These are phyloP conservation scores for Sycophaga agraensis DNA, from an alignment of 1,140 invertebrate genomes.

Conservation along the genomic window DNA sequence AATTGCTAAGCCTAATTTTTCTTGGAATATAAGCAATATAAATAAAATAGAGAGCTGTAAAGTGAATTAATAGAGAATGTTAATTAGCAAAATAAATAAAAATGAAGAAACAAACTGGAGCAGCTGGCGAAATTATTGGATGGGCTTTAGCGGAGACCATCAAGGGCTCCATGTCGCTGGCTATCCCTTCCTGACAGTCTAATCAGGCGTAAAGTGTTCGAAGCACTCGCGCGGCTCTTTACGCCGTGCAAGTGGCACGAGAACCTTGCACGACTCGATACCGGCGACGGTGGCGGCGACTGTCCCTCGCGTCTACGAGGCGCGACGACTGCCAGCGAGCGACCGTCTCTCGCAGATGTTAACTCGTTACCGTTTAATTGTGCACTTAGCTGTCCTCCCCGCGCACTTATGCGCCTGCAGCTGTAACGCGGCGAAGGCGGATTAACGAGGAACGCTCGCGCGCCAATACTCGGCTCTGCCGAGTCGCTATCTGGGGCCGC, in stretches of 20 bases:
- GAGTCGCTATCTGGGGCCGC: no score
- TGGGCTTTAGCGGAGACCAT: no score
- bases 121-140: no score
- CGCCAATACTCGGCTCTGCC: slow-evolving; percentile 1
- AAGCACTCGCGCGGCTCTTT: not conserved
- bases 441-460: slow-evolving; percentile 26
- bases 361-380: slow-evolving; percentile 40
- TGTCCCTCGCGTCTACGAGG: no score
- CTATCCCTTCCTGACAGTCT: not conserved
- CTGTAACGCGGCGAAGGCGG: slow-evolving; percentile 19
- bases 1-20: no score
- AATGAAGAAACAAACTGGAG: no score
- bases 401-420: not conserved
- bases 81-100: no score
- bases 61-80: no score
- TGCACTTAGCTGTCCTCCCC: slow-evolving; percentile 30
- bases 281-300: not conserved
- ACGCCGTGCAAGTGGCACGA: slow-evolving; percentile 8
- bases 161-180: no score
- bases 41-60: no score
- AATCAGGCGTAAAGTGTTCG: not conserved
- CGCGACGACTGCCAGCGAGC: slow-evolving; percentile 9
- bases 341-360: slow-evolving; percentile 38
- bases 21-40: no score
- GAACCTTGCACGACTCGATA: not conserved